phyloP scores from a whole-genome alignment of 2,797 vertebrate species.

The Galago senegalensis region DNA sequence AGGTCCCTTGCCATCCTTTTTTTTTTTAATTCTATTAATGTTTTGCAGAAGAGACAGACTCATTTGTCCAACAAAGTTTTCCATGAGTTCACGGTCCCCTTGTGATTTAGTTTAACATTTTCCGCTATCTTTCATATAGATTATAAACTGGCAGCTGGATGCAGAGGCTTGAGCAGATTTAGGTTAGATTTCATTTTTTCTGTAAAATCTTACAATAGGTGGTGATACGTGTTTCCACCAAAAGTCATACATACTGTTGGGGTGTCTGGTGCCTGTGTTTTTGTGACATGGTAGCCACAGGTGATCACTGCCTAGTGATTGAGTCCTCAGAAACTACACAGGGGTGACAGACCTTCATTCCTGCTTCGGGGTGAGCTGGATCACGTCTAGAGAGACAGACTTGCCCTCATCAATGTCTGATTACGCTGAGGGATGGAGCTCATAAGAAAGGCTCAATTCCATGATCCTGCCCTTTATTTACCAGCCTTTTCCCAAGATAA shows the following conservation, averaged over 20 bases:
- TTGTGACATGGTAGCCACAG: not conserved
- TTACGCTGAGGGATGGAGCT: accelerated
- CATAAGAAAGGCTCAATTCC: not conserved
- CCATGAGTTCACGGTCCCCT: not conserved
- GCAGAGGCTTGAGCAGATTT: not conserved
- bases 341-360: not conserved
- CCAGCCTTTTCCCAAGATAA: no score
- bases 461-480: not conserved
- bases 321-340: accelerated
- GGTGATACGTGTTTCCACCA: not conserved
- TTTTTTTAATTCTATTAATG: not conserved
- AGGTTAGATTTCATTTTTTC: not conserved
- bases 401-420: accelerated
- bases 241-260: accelerated
- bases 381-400: not conserved
- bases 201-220: not conserved
- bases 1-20: not conserved
- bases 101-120: not conserved
- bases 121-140: not conserved
- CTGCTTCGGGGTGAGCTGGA: not conserved
- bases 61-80: not conserved
- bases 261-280: not conserved
- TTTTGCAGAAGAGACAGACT: not conserved
- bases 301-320: no score
- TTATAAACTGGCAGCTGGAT: not conserved